These are phyloP conservation scores for Myotis brandtii DNA, from an alignment of 2,113 vertebrate genomes.

Conservation along the genomic window DNA sequence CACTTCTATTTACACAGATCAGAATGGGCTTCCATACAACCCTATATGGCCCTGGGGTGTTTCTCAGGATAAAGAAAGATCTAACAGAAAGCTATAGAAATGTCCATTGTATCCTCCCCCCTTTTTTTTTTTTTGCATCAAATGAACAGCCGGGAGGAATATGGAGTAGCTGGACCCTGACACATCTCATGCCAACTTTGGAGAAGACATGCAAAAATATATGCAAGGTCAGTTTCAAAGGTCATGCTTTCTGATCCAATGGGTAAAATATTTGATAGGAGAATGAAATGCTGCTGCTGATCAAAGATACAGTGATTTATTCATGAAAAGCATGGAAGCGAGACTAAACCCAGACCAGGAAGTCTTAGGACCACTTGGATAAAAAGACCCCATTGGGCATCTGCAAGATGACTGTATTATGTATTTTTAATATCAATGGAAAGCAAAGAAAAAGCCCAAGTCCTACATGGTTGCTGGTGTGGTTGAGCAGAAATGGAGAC, in stretches of 20 bases:
- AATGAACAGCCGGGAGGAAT: conserved; percentile 28
- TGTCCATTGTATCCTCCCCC: not conserved
- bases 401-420: not conserved
- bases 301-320: conserved; percentile 21
- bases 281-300: not conserved
- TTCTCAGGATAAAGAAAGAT: conserved; percentile 69
- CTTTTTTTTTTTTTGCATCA: not conserved
- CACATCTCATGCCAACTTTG: conserved; percentile 55
- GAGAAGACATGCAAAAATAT: conserved; percentile 50
- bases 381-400: not conserved
- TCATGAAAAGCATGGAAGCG: not conserved
- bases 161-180: not conserved
- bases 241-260: conserved; percentile 55
- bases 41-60: not conserved
- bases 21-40: not conserved
- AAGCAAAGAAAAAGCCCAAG: not conserved
- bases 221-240: conserved; percentile 44
- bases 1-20: not conserved
- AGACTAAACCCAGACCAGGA: not conserved
- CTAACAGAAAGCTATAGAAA: conserved; percentile 55
- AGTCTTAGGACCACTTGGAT: not conserved
- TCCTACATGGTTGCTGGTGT: not conserved
- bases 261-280: conserved; percentile 50
- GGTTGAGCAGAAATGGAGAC: not conserved
- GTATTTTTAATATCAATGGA: not conserved